A percentile compares a stretch with the other conserved stretches of the same genome.
These are phyloP conservation scores for Sternotherus odoratus DNA, from an alignment of 2,797 vertebrate genomes.

Conservation along the genomic window DNA sequence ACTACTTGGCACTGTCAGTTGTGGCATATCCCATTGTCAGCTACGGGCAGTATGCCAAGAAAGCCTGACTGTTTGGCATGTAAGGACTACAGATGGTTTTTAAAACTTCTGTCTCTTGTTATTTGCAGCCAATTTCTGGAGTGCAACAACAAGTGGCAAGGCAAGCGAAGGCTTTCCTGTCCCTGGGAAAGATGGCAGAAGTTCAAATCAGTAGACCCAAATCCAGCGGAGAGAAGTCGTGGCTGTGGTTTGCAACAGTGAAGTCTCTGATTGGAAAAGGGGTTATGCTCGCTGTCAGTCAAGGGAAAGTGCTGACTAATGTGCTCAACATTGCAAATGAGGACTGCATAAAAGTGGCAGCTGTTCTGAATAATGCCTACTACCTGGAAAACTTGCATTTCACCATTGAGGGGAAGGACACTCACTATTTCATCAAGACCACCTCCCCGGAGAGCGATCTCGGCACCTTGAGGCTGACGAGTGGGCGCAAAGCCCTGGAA, in stretches of 20 bases:
- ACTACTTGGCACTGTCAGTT: constrained; percentile 66
- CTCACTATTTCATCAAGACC: constrained; percentile 97
- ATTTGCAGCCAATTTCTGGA: constrained; percentile 93
- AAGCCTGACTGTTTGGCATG: constrained; percentile 56
- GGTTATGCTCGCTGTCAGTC: constrained; percentile 96
- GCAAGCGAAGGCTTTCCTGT: constrained; percentile 94
- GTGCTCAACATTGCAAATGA: constrained; percentile 96
- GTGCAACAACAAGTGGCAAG: constrained; percentile 96
- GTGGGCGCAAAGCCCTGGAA: constrained; percentile 94
- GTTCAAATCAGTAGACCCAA: constrained; percentile 89
- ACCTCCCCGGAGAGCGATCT: constrained; percentile 94
- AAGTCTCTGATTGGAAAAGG: constrained; percentile 95
- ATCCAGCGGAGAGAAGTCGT: constrained; percentile 88
- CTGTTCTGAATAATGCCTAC: constrained; percentile 96
- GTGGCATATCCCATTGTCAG: constrained; percentile 68
- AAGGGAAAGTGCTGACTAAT: constrained; percentile 94
- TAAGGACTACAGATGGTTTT: constrained; percentile 34
- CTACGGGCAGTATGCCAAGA: constrained; percentile 67
- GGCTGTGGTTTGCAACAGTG: constrained; percentile 97
- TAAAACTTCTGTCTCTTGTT: constrained; percentile 70
- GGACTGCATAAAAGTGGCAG: constrained; percentile 98
- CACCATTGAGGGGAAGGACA: constrained; percentile 94
- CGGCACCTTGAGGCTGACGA: constrained; percentile 92
- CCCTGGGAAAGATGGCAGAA: constrained; percentile 94
- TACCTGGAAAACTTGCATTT: constrained; percentile 98